Evolutionary conservation across 2,888 invertebrate species (phyloP), one percentile per base, ranked within the genome.

Genomic region (Pandemis corylana): DNA sequence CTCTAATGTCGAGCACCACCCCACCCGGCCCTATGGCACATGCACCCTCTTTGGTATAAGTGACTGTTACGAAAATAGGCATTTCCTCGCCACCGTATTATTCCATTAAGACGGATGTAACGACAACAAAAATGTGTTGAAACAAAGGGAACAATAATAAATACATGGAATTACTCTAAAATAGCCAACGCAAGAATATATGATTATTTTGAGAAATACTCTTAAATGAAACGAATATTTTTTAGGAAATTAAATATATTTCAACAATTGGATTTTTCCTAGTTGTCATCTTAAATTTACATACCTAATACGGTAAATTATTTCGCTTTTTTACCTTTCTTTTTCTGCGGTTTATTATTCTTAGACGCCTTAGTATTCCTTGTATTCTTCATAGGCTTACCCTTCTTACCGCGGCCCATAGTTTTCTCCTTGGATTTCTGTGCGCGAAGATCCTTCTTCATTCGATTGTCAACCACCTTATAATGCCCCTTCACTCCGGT

Each of bases 391-490:
- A 81, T 83, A 68, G 82, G 79, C 71, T 85, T 87, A 56, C 83
- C 87, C 76, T 91, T 93, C 79, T 93, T 94, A 56, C 91, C 89
- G 76, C 94, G 93, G 65, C 92, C 94, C 83, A 89, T 95, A 51
- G 95, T 95, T 89, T 95, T 96, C 86, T 95, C 95, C 84, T 95
- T 95, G 15, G 95, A 92, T 87, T 96, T 96, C 80, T 95, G 92
- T 0, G 97, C 96, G 77, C 97, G 95, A 84, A 97, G 93, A 88
- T 99, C 99, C 90, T 99, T 99, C 92, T 99, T 99, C 97, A 99
- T 97, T 80, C 99, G 95, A 1, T 97, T 96, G 95, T 99, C 99
- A 6, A 99, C 99, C n/a, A 99, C 97, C 89, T 97, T 98, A 90
- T 97, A 99, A 49, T 96, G 97, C 70, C 99, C 99, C 90, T 98